Base-by-base conservation (phyloP, 2,113 vertebrate genomes). In the Colius striatus region DNA sequence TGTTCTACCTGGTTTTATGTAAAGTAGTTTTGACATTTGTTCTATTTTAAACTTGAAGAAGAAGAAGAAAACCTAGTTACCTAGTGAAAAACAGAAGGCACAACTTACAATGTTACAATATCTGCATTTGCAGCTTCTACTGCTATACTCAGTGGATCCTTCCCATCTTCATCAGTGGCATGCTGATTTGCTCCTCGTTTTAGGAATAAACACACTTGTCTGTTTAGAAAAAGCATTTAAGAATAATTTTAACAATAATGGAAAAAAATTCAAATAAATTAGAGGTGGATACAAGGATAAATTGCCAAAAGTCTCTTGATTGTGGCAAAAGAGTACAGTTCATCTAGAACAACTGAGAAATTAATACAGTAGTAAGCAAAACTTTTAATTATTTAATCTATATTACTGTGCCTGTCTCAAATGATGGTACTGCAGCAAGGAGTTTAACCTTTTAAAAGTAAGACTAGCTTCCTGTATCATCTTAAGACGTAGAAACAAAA, bases 181-280 rank as follows among this genome's bases (percentile, higher is more conserved):
- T 99, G 99, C 91, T 99, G 99, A 97, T 99, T 99, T 87, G 99
- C 99, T 97, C 99, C 99, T 96, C 99, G 98, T 97, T 99, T 99
- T 84, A 99, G 97, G 96, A 99, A 99, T 87, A 99, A 98, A 97
- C 99, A 99, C 63, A 99, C 99, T 97, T 99, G 99, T 58, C 99
- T 99, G 94, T 91, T 96, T 63, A 84, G 75, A 85, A 82, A 90
- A 48, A 51, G 1, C 6, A 92, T 29, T 25, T 54, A 80, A 48
- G 29, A 93, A 61, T 16, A 29, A 20, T 74, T 91, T 88, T 53
- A 13, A 75, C 19, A 77, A 19, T 10, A 73, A 50, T 13, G 22
- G 13, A 23, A 54, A 58, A 50, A 7, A 17, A 41, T 10, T 41
- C 21, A 67, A 90, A 77, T 38, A 41, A 90, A 72, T 51, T 77